Evolutionary conservation across 2,888 invertebrate species (phyloP), one percentile per base, ranked within the genome.

Genomic region (Limnephilus marmoratus): DNA sequence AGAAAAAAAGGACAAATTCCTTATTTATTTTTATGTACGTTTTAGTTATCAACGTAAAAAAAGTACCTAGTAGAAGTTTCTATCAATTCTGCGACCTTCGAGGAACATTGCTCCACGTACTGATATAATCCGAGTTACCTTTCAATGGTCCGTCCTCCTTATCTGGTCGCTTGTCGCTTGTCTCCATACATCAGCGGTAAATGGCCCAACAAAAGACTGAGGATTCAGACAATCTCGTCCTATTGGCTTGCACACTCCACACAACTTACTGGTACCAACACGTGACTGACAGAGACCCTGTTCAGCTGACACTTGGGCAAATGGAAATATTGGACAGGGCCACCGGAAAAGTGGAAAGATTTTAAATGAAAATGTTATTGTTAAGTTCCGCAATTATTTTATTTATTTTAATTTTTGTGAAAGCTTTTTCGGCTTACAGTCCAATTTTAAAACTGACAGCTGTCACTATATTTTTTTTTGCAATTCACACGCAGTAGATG

Each of bases 181-280:
- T 29, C 18, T 34, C 85, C 45, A 68, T 68, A 68, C 68, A 68
- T 68, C 68, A 45, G 45, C 41, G 45, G 45, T 86, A 86, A 85
- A 86, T 86, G 45, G 86, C 12, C n/a, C 86, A 86, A 86, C 86
- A 86, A 86, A 86, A 86, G 86, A 45, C 86, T n/a, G 45, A 24
- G 41, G 85, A 37, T 49, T 24, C 85, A 85, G 85, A 41, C 85
- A 34, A 85, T 85, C 41, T 86, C 45, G 68, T 68, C 68, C 68
- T 68, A 68, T 68, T 68, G 68, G 24, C 68, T 68, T 68, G 68
- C 68, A n/a, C 24, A 68, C 68, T 68, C 9, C n/a, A 9, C 2
- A 68, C n/a, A n/a, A 7, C 24, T 68, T 24, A 68, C 68, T n/a
- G 1, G n/a, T n/a, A 68, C 49, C 2, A 15, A 49, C 68, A 68